Evolutionary conservation across 2,113 vertebrate genomes (phyloP).

Genomic region (Psilopsiagon aymara): DNA sequence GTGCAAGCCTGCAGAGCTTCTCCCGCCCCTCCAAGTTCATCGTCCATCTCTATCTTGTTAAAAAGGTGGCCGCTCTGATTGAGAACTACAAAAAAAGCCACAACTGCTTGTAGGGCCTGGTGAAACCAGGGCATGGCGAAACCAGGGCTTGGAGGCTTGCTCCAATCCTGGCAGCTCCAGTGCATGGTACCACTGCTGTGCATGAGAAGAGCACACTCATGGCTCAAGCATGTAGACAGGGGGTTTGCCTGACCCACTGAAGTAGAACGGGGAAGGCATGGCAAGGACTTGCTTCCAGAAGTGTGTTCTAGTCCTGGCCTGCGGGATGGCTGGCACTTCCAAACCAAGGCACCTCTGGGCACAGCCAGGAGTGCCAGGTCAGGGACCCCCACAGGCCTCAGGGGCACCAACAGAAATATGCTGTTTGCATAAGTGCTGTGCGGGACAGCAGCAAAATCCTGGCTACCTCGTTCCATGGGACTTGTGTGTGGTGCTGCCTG

Average conservation of each 20-base stretch:
- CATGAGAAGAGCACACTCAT: neutral
- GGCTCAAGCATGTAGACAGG: neutral
- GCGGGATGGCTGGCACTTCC: rapidly evolving
- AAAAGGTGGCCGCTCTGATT: neutral
- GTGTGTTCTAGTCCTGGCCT: neutral
- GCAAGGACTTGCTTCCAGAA: neutral
- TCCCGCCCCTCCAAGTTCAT: neutral
- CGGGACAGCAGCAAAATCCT: neutral
- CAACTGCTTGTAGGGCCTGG: neutral
- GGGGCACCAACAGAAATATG: neutral
- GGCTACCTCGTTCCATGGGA: rapidly evolving
- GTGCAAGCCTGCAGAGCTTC: neutral
- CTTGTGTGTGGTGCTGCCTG: rapidly evolving
- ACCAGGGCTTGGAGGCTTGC: neutral
- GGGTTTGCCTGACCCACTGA: neutral
- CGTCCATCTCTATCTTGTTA: neutral
- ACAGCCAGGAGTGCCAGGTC: neutral
- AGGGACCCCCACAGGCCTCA: rapidly evolving
- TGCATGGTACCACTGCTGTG: rapidly evolving
- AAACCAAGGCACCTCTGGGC: neutral
- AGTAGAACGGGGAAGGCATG: neutral
- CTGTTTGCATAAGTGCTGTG: neutral
- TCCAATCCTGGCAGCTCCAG: neutral
- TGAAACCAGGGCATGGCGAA: rapidly evolving
- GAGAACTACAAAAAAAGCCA: neutral